Evolutionary conservation across 2,113 vertebrate species (phyloP), one percentile per base, ranked within the genome.

Genomic region (Lepus americanus): DNA sequence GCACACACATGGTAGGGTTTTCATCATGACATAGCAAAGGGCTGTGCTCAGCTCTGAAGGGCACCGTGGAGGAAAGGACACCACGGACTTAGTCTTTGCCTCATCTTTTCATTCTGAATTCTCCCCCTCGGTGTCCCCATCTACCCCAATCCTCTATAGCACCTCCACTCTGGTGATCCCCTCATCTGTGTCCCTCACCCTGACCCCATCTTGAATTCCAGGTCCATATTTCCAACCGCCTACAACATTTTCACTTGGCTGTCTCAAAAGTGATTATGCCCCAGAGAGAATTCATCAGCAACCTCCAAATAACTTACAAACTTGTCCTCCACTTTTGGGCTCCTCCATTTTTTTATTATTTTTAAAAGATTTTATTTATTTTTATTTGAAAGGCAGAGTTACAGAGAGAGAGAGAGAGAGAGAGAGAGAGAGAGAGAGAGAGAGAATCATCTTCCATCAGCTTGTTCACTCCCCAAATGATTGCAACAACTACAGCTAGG

Each of bases 201-300:
- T 72, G 55, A 85, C 69, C 36, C 49, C 55, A 39, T 63, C 61
- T 20, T 94, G 13, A 94, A 90, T 1, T 39, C 55, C 73, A 73
- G 9, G 44, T 69, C n/a, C 70, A 8, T 61, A 61, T 77, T 97
- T 92, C 31, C 67, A 89, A 67, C 31, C 86, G 17, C 22, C 69
- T 87, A 36, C 63, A 59, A 61, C 6, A 55, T 88, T 91, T 87
- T 44, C 72, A 77, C 77, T 81, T 70, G 64, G 23, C 51, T 51
- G 31, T 73, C 29, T 94, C 73, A 87, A 95, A 92, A 77, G 76
- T 9, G 78, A 55, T 44, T n/a, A 77, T 51, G n/a, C 9, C 61
- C 27, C 55, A 90, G 81, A 39, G 90, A 73, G 44, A 89, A 78
- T 36, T 95, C 76, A 59, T 85, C 44, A 51, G 0, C 79, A 49